phyloP scores from a whole-genome alignment of 2,888 invertebrate species.

The Rapana venosa region DNA sequence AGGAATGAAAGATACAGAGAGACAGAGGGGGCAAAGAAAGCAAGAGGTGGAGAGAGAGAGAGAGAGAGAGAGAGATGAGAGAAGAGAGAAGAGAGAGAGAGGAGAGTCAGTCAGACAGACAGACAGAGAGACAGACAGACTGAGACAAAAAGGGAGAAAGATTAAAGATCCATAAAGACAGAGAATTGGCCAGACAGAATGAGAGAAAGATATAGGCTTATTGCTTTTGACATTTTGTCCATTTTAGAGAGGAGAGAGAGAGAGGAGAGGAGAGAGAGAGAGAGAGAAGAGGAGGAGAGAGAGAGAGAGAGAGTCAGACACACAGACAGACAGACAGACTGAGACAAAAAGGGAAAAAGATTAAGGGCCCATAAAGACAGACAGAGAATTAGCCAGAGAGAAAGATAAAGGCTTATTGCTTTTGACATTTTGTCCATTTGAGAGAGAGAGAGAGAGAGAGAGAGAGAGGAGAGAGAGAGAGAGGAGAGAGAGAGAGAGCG shows the following conservation, averaged over 20 bases:
- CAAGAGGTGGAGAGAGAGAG: neutral
- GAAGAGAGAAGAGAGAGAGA: neutral
- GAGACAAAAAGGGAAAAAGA: neutral
- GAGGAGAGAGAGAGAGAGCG: conserved; percentile 20
- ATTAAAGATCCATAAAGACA: no score
- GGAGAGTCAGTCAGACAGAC: neutral
- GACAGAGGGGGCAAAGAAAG: neutral
- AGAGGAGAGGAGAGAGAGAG: conserved; percentile 4
- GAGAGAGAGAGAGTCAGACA: neutral
- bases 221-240: no score
- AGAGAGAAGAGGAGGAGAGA: neutral
- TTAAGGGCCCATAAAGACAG: neutral
- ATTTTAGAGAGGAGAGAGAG: no score
- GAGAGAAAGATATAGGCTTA: no score
- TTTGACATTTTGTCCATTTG: no score
- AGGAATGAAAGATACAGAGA: no score
- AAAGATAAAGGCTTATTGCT: neutral
- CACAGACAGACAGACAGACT: neutral
- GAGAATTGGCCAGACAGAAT: no score
- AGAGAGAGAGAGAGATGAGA: neutral
- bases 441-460: neutral
- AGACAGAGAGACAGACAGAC: conserved; percentile 5
- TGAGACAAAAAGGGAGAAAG: neutral
- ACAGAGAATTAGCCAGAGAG: neutral
- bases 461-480: conserved; percentile 3